Percentiles rank a stretch among this genome's conserved stretches.
phyloP scores from a whole-genome alignment of 35 echinoderm and acorn worm genomes.

The Ophiothrix spiculata region DNA sequence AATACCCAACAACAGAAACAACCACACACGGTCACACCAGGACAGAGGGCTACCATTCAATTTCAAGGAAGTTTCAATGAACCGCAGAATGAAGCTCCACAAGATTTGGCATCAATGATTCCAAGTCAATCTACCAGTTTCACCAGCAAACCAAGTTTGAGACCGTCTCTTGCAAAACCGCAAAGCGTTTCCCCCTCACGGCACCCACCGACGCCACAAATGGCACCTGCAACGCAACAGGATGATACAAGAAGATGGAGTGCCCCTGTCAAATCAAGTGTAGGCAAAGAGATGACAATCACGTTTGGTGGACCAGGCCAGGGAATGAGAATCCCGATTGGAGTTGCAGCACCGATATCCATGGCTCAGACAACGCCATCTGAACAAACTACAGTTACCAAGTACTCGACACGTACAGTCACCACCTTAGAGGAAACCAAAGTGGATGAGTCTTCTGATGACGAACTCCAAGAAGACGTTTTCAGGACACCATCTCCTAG shows the following conservation, averaged over 20 bases:
- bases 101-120: background rate
- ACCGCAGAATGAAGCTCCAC: background rate
- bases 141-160: background rate
- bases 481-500: background rate
- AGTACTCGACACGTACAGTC: background rate
- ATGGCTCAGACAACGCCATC: background rate
- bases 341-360: background rate
- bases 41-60: too few relatives aligned
- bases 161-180: background rate
- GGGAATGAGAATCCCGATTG: background rate
- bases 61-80: too few relatives aligned
- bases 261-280: constrained; percentile 9
- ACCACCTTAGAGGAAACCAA: background rate
- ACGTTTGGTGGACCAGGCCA: constrained; percentile 27
- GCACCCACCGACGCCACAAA: background rate
- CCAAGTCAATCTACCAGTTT: background rate
- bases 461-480: background rate
- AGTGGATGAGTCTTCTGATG: background rate
- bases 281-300: constrained; percentile 53
- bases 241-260: background rate
- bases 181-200: background rate
- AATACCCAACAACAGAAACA: too few relatives aligned
- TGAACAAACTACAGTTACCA: background rate
- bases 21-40: too few relatives aligned
- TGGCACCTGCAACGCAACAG: background rate